Evolutionary conservation across 2,113 vertebrate genomes (phyloP).

Genomic region (Eolophus roseicapilla): DNA sequence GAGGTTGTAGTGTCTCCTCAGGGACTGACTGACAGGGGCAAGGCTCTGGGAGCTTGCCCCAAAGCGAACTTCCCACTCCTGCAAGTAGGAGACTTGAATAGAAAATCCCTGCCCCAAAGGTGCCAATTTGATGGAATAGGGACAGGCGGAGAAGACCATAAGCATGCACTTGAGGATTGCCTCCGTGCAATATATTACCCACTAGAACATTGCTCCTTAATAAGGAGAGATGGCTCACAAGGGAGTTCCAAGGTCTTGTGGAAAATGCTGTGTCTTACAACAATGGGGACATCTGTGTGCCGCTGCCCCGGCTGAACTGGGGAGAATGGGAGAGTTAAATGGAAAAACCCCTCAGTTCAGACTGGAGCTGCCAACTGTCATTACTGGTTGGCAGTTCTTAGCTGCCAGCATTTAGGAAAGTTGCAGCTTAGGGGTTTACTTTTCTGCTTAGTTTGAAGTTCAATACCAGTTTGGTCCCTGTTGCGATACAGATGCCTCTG

Average conservation of each 20-base stretch:
- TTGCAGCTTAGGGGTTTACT: constrained; percentile 16
- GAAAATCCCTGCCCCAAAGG: not conserved
- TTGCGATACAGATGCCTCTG: not conserved
- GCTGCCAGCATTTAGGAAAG: constrained; percentile 21
- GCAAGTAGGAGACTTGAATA: not conserved
- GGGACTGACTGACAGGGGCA: not conserved
- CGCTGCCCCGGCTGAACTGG: not conserved
- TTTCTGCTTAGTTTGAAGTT: not conserved
- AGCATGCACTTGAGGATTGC: not conserved
- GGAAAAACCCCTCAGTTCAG: not conserved
- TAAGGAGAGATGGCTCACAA: not conserved
- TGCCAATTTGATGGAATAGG: not conserved
- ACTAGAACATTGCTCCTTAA: not conserved
- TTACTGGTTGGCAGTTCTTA: not conserved
- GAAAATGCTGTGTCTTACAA: not conserved
- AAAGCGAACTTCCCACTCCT: not conserved
- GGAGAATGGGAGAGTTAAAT: constrained; percentile 23
- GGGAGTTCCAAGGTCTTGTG: not conserved
- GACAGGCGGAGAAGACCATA: not conserved
- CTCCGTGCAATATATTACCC: not conserved
- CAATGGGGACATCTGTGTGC: not conserved
- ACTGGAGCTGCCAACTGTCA: not conserved
- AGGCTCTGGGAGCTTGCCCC: not conserved
- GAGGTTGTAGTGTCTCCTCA: not conserved
- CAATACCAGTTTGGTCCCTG: not conserved